Evolutionary conservation across 2,797 vertebrate species (phyloP).

Genomic region (Ptychobarbus kaznakovi): DNA sequence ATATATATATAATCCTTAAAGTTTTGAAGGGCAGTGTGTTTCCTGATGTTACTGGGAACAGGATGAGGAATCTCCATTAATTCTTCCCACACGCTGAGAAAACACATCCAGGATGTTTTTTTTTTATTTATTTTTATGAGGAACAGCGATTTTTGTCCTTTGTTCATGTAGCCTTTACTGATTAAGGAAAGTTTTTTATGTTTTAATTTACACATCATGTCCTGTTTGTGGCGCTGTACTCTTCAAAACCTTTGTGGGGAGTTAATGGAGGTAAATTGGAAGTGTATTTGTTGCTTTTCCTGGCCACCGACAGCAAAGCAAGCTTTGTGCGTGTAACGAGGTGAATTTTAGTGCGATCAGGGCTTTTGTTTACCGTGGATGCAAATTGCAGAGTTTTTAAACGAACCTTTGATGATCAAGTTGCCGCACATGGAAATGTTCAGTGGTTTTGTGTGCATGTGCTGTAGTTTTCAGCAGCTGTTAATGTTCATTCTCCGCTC

Average conservation of each 20-base stretch:
- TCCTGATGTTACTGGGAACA: constrained; percentile 5
- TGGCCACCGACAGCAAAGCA: constrained; percentile 37
- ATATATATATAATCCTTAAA: not conserved
- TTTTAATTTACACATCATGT: constrained; percentile 16
- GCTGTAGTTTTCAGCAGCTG: constrained; percentile 60
- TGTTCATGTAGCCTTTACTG: constrained; percentile 26
- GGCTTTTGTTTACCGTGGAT: constrained; percentile 69
- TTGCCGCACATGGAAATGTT: constrained; percentile 75
- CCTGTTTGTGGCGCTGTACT: constrained; percentile 23
- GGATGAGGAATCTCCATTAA: constrained; percentile 28
- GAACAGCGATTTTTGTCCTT: constrained; percentile 33
- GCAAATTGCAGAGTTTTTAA: constrained; percentile 71
- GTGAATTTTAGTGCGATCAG: constrained; percentile 62
- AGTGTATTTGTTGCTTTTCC: constrained; percentile 35
- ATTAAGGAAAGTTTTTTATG: constrained; percentile 29
- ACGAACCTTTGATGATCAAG: constrained; percentile 74
- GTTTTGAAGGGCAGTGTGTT: not conserved
- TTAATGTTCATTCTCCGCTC: constrained; percentile 67
- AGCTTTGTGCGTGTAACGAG: constrained; percentile 53
- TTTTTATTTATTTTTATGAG: not conserved
- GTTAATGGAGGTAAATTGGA: constrained; percentile 15
- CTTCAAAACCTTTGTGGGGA: constrained; percentile 1
- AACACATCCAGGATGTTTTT: not conserved
- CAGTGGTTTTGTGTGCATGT: constrained; percentile 52
- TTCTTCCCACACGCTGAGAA: constrained; percentile 21